Conservation (phyloP, 2,797 vertebrate species). For the Simalia tracyae region DNA sequence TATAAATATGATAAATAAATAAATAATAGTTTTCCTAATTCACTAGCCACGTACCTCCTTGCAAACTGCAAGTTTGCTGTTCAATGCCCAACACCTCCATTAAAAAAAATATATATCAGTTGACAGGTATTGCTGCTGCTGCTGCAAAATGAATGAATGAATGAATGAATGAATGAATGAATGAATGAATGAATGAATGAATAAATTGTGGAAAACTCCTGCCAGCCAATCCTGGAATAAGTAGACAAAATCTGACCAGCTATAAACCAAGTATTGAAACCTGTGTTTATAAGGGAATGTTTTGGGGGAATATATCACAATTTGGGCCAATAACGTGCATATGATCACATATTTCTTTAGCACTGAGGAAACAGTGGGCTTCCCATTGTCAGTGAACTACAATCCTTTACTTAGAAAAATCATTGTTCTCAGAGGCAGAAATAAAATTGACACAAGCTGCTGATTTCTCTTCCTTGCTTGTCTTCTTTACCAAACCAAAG, state of each 20-base stretch:
- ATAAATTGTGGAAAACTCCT: too few relatives aligned
- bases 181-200: too few relatives aligned
- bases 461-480: conserved; percentile 40
- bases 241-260: neutral
- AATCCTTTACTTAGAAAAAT: neutral
- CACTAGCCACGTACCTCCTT: neutral
- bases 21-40: too few relatives aligned
- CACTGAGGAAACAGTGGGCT: neutral
- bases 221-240: neutral
- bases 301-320: neutral
- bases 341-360: neutral
- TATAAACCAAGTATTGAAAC: neutral
- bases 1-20: too few relatives aligned
- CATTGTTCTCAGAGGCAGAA: conserved; percentile 3
- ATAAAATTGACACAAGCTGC: neutral
- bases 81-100: neutral
- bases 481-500: conserved; percentile 2
- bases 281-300: neutral
- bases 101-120: too few relatives aligned
- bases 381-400: neutral
- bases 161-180: too few relatives aligned
- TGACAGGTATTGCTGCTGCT: too few relatives aligned
- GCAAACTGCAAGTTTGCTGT: too few relatives aligned
- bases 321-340: too few relatives aligned
- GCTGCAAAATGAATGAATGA: too few relatives aligned